phyloP scores from a whole-genome alignment of 2,113 vertebrate species.

The Lynx canadensis region DNA sequence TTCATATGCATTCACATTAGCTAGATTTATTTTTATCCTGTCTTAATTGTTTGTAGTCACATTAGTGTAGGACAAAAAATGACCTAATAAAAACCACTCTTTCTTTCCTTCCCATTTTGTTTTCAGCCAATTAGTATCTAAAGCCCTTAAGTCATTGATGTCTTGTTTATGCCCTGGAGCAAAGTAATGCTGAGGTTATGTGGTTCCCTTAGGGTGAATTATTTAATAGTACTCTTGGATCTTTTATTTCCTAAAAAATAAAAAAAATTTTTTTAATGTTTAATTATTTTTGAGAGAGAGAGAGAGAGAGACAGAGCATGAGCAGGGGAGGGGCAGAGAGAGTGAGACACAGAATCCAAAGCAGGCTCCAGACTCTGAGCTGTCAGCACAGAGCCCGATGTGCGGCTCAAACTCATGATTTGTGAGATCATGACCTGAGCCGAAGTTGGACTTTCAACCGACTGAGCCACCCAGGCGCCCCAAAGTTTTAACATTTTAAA shows the following conservation, averaged over 20 bases:
- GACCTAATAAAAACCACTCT: background rate
- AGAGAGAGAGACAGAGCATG: too few species aligned
- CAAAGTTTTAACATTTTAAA: background rate
- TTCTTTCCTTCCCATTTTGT: background rate
- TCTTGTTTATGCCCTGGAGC: background rate
- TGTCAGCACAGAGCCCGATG: too few species aligned
- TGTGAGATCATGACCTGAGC: too few species aligned
- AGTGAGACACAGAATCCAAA: too few species aligned
- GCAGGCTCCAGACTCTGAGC: too few species aligned
- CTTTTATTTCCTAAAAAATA: background rate
- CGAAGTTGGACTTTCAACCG: too few species aligned
- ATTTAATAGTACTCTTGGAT: background rate
- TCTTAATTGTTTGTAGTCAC: background rate
- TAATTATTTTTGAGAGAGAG: too few species aligned
- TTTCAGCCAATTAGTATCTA: background rate
- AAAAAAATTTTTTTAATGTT: too few species aligned
- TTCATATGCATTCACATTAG: background rate
- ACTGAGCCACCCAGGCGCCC: too few species aligned
- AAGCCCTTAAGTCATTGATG: background rate
- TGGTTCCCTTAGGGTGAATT: background rate
- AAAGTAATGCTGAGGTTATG: background rate
- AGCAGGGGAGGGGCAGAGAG: too few species aligned
- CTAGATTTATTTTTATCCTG: background rate
- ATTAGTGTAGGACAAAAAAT: background rate
- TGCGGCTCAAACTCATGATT: too few species aligned